These are phyloP conservation scores for Lasioglossum vierecki DNA, from an alignment of 2,888 invertebrate genomes.

Conservation along the genomic window DNA sequence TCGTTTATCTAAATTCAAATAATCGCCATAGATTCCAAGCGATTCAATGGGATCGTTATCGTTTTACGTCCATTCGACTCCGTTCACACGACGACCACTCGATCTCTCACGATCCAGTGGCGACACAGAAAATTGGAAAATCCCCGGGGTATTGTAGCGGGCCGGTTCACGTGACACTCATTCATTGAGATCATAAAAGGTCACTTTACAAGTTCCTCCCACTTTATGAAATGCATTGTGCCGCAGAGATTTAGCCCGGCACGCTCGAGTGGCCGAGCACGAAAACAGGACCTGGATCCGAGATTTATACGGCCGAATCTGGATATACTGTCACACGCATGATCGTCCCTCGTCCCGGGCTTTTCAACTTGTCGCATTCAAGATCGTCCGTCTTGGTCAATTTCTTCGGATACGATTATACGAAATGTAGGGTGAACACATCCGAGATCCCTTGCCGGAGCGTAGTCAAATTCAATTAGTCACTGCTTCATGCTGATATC, in stretches of 20 bases:
- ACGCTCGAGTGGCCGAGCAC: slow-evolving; percentile 76
- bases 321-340: slow-evolving; percentile 48
- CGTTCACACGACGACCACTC: slow-evolving; percentile 63
- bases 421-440: not conserved
- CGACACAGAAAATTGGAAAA: slow-evolving; percentile 67
- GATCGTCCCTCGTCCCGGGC: slow-evolving; percentile 45
- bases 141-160: slow-evolving; percentile 56
- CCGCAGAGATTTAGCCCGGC: slow-evolving; percentile 74
- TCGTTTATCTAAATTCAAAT: not conserved
- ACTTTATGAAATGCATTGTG: slow-evolving; percentile 77
- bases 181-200: slow-evolving; percentile 77
- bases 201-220: slow-evolving; percentile 80
- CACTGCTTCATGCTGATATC: not conserved
- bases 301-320: slow-evolving; percentile 73
- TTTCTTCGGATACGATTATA: slow-evolving; percentile 10
- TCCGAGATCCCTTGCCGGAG: not conserved
- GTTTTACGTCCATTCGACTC: slow-evolving; percentile 51
- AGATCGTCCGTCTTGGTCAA: not conserved
- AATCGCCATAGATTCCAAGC: not conserved
- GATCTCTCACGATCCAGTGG: slow-evolving; percentile 53
- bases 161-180: slow-evolving; percentile 71
- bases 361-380: slow-evolving; percentile 42
- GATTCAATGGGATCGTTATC: slow-evolving; percentile 51
- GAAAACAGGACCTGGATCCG: slow-evolving; percentile 76
- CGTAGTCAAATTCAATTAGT: not conserved